Conservation (phyloP, 2,113 vertebrate species). For the Aphelocoma coerulescens region DNA sequence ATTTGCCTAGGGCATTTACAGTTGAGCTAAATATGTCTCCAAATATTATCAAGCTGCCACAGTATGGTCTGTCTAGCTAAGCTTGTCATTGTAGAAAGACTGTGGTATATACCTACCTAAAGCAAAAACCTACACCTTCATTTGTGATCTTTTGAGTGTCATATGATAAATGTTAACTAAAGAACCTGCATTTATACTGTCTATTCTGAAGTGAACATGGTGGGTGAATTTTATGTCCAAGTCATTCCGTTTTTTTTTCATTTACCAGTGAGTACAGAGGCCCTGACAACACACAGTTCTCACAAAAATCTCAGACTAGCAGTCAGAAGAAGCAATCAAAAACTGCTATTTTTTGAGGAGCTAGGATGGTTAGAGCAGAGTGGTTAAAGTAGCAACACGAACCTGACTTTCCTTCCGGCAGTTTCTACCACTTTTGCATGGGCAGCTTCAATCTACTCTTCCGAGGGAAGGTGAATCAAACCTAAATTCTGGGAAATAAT, state of each 20-base stretch:
- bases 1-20: neutral
- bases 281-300: neutral
- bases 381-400: neutral
- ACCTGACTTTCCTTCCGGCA: neutral
- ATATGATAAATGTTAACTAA: neutral
- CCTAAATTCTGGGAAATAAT: neutral
- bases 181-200: neutral
- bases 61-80: neutral
- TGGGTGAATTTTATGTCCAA: neutral
- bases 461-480: neutral
- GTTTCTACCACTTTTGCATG: neutral
- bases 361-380: neutral
- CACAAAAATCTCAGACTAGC: neutral
- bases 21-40: neutral
- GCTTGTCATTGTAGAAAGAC: neutral
- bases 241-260: neutral
- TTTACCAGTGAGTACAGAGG: neutral
- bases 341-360: neutral
- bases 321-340: neutral
- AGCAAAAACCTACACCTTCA: neutral
- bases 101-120: neutral
- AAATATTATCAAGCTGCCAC: neutral
- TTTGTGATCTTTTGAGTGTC: neutral
- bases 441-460: neutral
- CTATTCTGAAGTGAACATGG: neutral